Evolutionary conservation across 2,113 vertebrate species (phyloP), one percentile per base, ranked within the genome.

Genomic region (Rhegmatorhina hoffmannsi): DNA sequence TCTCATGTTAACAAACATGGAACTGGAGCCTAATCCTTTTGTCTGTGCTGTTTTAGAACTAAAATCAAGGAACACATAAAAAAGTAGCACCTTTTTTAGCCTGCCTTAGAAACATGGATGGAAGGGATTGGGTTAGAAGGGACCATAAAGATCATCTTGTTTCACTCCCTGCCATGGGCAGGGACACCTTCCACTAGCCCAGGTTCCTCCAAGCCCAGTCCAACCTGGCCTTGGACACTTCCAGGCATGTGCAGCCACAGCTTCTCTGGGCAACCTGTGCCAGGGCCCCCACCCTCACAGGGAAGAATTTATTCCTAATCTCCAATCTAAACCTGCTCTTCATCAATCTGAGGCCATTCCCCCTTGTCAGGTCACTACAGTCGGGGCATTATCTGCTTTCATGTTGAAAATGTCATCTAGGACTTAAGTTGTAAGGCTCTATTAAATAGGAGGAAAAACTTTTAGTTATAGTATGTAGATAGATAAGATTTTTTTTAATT

Each of bases 151-250:
- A 4, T 34, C 5, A 69, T 69, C 60, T 49, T 1, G 0, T 62
- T 55, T 46, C 9, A 46, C 4, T 7, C 13, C 23, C 15, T 38
- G 38, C 28, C 6, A 5, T 26, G 33, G 9, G 13, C 62, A 53
- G 53, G 38, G 46, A 47, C 55, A 47, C 29, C 17, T 83, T 6
- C 47, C 47, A 21, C 29, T 6, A 0, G 6, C 11, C 43, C 56
- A 84, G 34, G 40, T 0, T 33, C 36, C 15, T 74, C 68, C 36
- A 13, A 50, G 33, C 7, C 43, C 34, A 0, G 1, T 43, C 50
- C 76, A 80, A 0, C 36, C 86, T 52, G 36, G 21, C 34, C 17
- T 58, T 23, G 55, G 13, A 0, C 47, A 9, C 13, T 76, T 0
- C 77, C 40, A 76, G 63, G 55, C 55, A 40, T 76, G 70, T 3